Base-by-base conservation (phyloP, 2,113 vertebrate genomes). In the Calyptommatus sinebrachiatus region DNA sequence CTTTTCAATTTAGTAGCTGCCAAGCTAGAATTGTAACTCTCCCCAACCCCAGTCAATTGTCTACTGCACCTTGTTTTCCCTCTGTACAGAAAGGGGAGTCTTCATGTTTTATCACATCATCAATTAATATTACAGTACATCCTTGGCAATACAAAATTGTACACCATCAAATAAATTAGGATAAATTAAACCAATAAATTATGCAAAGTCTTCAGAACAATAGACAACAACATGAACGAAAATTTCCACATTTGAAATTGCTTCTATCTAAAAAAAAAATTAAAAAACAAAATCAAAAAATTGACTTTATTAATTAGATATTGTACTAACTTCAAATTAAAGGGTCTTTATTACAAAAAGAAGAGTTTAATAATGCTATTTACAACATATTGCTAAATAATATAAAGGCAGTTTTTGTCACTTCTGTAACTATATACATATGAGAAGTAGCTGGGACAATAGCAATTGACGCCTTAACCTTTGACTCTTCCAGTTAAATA, bases 181-280 rank as follows among this genome's bases (percentile, higher is more conserved):
- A 98, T 98, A 99, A 99, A 99, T 98, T 98, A 98, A 98, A 98
- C 96, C 96, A 98, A 99, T 99, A 99, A 99, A 98, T 99, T 98
- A 99, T 97, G 97, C 96, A 98, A 97, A 96, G 96, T 97, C 94
- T 96, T 97, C 95, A 97, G 96, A 97, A 98, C 97, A 96, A 96
- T 89, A 95, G 95, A 96, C 95, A 94, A 98, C 96, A 97, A 97
- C 96, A 97, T 95, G 93, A 94, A 91, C 81, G 94, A 89, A 92
- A 94, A 96, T 95, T 45, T 96, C 96, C 95, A 96, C 96, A 97
- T 95, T 95, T 92, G 95, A 97, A 96, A 95, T 96, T 94, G 94
- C 92, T 91, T 94, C 93, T 95, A 95, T 93, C 95, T 95, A 95
- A 94, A 94, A 93, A 95, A 94, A 88, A 94, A 94, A 93, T 91